Base-by-base conservation (phyloP, 1,140 invertebrate genomes). In the Diachasmimorpha longicaudata region DNA sequence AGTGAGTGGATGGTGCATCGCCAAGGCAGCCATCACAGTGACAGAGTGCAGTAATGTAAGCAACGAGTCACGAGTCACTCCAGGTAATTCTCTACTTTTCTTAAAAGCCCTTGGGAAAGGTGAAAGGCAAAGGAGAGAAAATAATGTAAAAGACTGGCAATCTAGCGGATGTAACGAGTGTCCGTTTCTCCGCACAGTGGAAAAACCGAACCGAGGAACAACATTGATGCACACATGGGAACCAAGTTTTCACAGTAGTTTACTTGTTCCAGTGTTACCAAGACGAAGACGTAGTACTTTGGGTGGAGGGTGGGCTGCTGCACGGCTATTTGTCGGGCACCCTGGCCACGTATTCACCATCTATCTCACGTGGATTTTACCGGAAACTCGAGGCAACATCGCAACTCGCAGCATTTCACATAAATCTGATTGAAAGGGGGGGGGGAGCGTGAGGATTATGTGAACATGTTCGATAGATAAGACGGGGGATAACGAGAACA, bases 11-110 rank as follows among this genome's bases (percentile, higher is more conserved):
- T 46, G 21, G 2, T 58, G 52, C 8, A 58, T 58, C 8, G 21
- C n/a, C 52, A 21, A 10, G 52, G n/a, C 52, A 16, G 6, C 6
- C 10, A 58, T 9, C 52, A 58, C 52, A 58, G 16, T 58, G 52
- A 19, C n/a, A 58, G 3, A 21, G 14, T 58, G 52, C 16, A 9
- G 21, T 58, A 42, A 70, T 44, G 39, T 70, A 23, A 70, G 19
- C 36, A 37, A 42, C 31, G 16, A 21, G 31, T 42, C n/a, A n/a
- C 13, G 44, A 25, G 46, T 48, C 44, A 25, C 44, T 25, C 42
- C 10, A 46, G 13, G 42, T 71, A 19, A 71, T 71, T 71, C 44
- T 25, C 46, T 19, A 71, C 44, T 71, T 71, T 25, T 48, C 69
- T 10, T 71, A 71, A 71, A 71, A 71, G 69, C 69, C 44, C 23